phyloP scores from a whole-genome alignment of 1,140 invertebrate genomes.

The Heliconius himera region DNA sequence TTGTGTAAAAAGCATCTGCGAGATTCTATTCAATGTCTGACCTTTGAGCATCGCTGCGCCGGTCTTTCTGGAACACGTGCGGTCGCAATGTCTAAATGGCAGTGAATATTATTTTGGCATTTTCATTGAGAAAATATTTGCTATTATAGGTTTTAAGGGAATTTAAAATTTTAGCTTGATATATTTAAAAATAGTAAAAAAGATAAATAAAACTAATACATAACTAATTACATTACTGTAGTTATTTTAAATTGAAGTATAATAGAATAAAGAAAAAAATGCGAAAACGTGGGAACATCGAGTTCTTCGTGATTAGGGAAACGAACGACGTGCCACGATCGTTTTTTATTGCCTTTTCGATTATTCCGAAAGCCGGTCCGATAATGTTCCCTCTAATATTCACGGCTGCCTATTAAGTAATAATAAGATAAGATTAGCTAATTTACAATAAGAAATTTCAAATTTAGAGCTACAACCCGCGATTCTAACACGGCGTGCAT shows the following conservation, averaged over 20 bases:
- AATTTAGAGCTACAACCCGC: background rate
- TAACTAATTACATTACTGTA: no score
- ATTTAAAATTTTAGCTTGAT: background rate
- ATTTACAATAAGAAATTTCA: background rate
- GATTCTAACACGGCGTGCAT: background rate
- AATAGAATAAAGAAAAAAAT: background rate
- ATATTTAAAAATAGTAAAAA: background rate
- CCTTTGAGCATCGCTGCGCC: conserved; percentile 46
- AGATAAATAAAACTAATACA: no score
- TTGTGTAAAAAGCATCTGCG: conserved; percentile 50
- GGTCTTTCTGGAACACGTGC: conserved; percentile 51
- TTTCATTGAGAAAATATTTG: conserved; percentile 38
- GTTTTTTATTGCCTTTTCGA: conserved; percentile 13
- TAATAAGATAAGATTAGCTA: background rate
- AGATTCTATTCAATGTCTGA: conserved; percentile 47
- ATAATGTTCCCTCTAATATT: background rate
- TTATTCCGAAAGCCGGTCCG: background rate
- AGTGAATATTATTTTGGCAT: conserved; percentile 42
- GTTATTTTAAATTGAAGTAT: background rate
- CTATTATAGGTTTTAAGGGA: conserved; percentile 3
- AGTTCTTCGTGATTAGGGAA: conserved; percentile 5
- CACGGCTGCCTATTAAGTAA: background rate
- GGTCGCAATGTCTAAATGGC: conserved; percentile 47
- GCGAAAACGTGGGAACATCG: conserved; percentile 1
- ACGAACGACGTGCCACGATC: conserved; percentile 15